These are phyloP conservation scores for Steinernema feltiae DNA, from an alignment of 1,140 invertebrate genomes.

Conservation along the genomic window DNA sequence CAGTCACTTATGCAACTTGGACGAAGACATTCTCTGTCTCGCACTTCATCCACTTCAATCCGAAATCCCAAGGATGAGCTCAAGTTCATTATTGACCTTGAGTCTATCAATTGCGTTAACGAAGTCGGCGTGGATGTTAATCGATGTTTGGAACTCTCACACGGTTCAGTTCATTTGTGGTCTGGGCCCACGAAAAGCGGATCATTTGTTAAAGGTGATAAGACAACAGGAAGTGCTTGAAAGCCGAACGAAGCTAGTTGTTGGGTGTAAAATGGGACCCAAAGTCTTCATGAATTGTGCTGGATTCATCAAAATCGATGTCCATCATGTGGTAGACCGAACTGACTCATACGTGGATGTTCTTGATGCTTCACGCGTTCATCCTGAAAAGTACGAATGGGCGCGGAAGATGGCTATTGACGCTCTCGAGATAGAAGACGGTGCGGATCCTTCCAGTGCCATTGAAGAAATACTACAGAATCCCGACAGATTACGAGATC, in stretches of 20 bases:
- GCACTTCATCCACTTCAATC: conserved; percentile 78
- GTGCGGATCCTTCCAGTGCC: conserved; percentile 83
- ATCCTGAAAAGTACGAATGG: conserved; percentile 96
- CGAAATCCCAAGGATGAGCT: conserved; percentile 43
- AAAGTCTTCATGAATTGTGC: conserved; percentile 97
- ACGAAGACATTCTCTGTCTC: conserved; percentile 90
- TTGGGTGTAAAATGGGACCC: conserved; percentile 88
- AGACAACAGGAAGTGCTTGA: conserved; percentile 39
- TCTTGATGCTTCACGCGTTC: conserved; percentile 90
- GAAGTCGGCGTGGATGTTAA: conserved; percentile 92
- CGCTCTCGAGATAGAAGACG: conserved; percentile 88
- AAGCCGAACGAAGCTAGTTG: conserved; percentile 80
- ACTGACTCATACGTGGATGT: conserved; percentile 69
- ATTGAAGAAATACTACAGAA: conserved; percentile 88
- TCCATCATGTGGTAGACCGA: neutral
- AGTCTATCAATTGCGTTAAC: conserved; percentile 53
- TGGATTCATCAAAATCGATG: conserved; percentile 78
- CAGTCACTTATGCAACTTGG: conserved; percentile 77
- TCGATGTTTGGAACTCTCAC: conserved; percentile 75
- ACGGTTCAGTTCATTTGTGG: conserved; percentile 96
- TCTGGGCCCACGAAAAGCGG: conserved; percentile 85
- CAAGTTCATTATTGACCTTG: conserved; percentile 35
- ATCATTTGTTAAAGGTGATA: conserved; percentile 71
- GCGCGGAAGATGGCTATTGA: conserved; percentile 99
- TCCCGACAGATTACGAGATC: conserved; percentile 86